Evolutionary conservation across 2,797 vertebrate species (phyloP).

Genomic region (Cyprinella venusta): DNA sequence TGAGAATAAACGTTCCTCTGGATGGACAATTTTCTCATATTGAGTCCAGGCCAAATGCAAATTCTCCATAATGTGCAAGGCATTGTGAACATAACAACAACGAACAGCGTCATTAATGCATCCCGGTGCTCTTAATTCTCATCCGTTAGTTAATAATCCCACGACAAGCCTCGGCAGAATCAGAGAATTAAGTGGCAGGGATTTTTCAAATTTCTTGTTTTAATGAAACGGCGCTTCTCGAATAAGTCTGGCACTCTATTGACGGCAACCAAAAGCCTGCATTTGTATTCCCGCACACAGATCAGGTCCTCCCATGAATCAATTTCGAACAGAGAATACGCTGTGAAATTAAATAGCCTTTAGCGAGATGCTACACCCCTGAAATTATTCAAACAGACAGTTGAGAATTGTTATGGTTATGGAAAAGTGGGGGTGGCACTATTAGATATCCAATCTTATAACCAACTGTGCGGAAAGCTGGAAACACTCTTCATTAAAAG

Average conservation of each 20-base stretch:
- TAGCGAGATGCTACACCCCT: conserved; percentile 59
- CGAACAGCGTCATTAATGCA: conserved; percentile 39
- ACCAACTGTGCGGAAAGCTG: conserved; percentile 52
- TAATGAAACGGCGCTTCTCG: conserved; percentile 59
- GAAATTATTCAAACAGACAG: conserved; percentile 59
- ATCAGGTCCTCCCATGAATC: conserved; percentile 59
- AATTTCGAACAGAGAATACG: conserved; percentile 64
- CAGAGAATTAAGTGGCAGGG: conserved; percentile 10
- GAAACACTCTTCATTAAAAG: conserved; percentile 48
- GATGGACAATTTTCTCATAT: not conserved
- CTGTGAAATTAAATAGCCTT: conserved; percentile 66
- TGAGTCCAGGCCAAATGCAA: not conserved
- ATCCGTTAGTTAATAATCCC: conserved; percentile 48
- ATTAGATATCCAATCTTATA: conserved; percentile 51
- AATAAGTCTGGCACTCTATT: conserved; percentile 59
- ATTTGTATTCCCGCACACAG: conserved; percentile 62
- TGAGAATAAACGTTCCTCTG: not conserved
- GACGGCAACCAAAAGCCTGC: conserved; percentile 54
- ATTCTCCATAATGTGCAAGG: conserved; percentile 19
- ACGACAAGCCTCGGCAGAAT: conserved; percentile 50
- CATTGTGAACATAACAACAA: conserved; percentile 25
- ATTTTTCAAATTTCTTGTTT: conserved; percentile 52
- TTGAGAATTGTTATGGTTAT: conserved; percentile 53
- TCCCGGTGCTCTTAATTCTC: conserved; percentile 35
- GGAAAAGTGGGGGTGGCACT: conserved; percentile 50